Conservation (phyloP, 2,113 vertebrate genomes). For the Tetrax tetrax region DNA sequence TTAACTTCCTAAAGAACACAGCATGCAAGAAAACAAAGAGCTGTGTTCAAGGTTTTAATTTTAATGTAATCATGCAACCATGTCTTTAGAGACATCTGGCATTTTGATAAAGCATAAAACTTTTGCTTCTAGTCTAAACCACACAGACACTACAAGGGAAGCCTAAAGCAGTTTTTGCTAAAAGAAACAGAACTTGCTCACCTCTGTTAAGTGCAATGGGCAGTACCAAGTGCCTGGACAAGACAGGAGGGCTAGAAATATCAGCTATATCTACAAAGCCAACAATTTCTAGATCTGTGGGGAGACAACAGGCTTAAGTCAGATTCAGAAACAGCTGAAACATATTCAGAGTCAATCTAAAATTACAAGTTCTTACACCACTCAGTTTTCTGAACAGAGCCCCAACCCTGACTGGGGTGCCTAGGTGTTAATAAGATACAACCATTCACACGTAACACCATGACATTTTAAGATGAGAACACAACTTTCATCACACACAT, state of each 20-base stretch:
- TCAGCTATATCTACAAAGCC: constrained; percentile 98
- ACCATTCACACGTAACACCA: not conserved
- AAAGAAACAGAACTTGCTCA: constrained; percentile 63
- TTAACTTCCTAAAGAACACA: not conserved
- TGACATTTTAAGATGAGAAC: not conserved
- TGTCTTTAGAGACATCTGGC: not conserved
- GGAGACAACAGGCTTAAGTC: not conserved
- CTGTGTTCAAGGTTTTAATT: not conserved
- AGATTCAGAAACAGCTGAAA: not conserved
- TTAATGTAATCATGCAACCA: not conserved
- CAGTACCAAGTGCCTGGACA: constrained; percentile 94
- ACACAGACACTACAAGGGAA: not conserved
- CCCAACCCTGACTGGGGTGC: not conserved
- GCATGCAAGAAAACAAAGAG: not conserved
- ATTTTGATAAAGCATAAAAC: not conserved
- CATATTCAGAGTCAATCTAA: not conserved
- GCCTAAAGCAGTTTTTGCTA: not conserved
- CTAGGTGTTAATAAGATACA: not conserved
- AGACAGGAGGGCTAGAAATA: constrained; percentile 95
- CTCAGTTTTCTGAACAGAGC: not conserved
- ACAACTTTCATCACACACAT: not conserved
- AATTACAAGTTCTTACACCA: not conserved
- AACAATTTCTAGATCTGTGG: constrained; percentile 93
- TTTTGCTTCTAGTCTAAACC: not conserved
- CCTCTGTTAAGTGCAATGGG: constrained; percentile 98